phyloP scores from a whole-genome alignment of 2,888 invertebrate genomes.

The Leptodirus hochenwartii region DNA sequence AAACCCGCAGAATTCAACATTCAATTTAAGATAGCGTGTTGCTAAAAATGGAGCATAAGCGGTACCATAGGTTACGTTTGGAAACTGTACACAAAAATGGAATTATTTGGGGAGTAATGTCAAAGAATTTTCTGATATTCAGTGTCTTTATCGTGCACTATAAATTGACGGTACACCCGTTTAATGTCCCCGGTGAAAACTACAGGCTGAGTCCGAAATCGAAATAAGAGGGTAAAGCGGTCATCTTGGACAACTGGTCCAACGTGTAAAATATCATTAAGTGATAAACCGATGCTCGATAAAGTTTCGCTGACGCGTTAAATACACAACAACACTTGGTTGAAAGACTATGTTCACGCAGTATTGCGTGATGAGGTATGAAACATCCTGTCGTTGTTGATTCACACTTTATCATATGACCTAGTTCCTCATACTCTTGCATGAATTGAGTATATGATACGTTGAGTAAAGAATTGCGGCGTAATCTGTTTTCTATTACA shows the following conservation, averaged over 20 bases:
- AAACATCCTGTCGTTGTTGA: constrained; percentile 5
- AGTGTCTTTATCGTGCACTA: constrained; percentile 3
- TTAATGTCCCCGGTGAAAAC: constrained; percentile 5
- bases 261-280: constrained; percentile 9
- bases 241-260: constrained; percentile 9
- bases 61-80: constrained; percentile 8
- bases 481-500: constrained; percentile 8
- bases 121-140: constrained; percentile 2
- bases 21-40: constrained; percentile 7
- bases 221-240: constrained; percentile 1
- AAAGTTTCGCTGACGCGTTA: constrained; percentile 8
- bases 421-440: constrained; percentile 7
- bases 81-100: constrained; percentile 4
- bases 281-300: constrained; percentile 7
- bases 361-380: constrained; percentile 9
- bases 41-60: constrained; percentile 6
- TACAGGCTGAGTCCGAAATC: background rate
- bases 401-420: constrained; percentile 7
- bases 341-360: constrained; percentile 7
- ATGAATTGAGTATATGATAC: constrained; percentile 8
- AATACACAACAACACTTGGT: constrained; percentile 10
- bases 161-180: constrained; percentile 7
- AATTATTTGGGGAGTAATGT: constrained; percentile 5
- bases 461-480: constrained; percentile 6
- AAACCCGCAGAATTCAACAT: too few species aligned